Base-by-base conservation (phyloP, 2,113 vertebrate genomes). In the Hippocampus zosterae region DNA sequence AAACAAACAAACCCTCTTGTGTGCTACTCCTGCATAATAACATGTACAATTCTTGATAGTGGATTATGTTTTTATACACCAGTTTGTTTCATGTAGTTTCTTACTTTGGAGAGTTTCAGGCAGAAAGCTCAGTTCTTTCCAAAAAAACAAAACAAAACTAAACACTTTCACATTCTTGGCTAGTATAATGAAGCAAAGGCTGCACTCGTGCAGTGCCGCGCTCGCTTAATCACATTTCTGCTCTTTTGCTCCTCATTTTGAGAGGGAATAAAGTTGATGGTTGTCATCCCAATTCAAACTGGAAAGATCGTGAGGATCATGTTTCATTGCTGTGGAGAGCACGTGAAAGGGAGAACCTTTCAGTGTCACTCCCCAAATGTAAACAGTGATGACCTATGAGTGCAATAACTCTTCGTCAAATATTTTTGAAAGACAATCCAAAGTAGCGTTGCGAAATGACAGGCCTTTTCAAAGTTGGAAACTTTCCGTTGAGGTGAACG, bases 341-440 rank as follows among this genome's bases (percentile, higher is more conserved):
- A 65, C 25, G 41, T 46, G 63, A 65, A 65, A 27, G n/a, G 23
- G 41, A 65, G 63, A 62, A 10, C 19, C n/a, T 65, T 65, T 64
- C 6, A 2, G 42, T 23, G n/a, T n/a, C 62, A 63, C 40, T 37
- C 40, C 40, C n/a, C 12, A 64, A 44, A 64, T 44, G 41, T 16
- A 46, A 64, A 46, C 41, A 44, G 15, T 60, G 27, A 16, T 29
- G 2, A 60, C 15, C 27, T 60, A 60, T 0, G 3, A 60, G 27
- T 18, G 27, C 4, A 8, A 18, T 16, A 8, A 29, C 16, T 29
- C 15, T 33, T 60, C 57, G 18, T 60, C 1, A 25, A 57, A 56
- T 56, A 25, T 56, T 59, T 59, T 13, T 21, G 48, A 12, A 15
- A 25, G 55, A 7, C 23, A 33, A 57, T 27, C 10, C 5, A 25